Evolutionary conservation across 2,113 vertebrate genomes (phyloP), one percentile per base, ranked within the genome.

Genomic region (Oceanites oceanicus): DNA sequence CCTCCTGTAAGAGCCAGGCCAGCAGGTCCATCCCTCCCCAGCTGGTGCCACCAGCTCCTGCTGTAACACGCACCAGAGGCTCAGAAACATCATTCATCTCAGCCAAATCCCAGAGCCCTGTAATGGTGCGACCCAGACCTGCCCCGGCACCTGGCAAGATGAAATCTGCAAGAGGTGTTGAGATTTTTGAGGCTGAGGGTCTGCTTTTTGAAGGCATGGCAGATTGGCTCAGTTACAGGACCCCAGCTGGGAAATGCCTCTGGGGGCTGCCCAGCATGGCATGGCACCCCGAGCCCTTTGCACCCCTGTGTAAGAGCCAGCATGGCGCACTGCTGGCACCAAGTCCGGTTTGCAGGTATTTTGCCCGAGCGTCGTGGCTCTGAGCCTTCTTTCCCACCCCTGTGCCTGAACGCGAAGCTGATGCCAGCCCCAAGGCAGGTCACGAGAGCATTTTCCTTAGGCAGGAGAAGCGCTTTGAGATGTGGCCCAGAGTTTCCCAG

Each of bases 301-400:
- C 30, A 63, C 7, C 38, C 18, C 32, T 62, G 11, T 0, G 0
- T 36, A 58, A 76, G 25, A 50, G 47, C n/a, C 77, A 55, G 87
- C 59, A n/a, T 2, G 17, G 29, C 0, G 0, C 42, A 5, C 56
- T 58, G 78, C 78, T 9, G 3, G 53, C 32, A 32, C 45, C 3
- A 0, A 42, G 19, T 50, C 50, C 4, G 2, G 16, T 66, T 32
- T 55, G 71, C 34, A 45, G 49, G 13, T 61, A 26, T 59, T 91
- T 53, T 16, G 14, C 67, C 40, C 27, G 12, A 7, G 18, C 3
- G 3, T 8, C 3, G 2, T 26, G 23, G 7, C 18, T 34, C 71
- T 80, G 49, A 80, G 36, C 63, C 50, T 80, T 68, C 45, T 42
- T 79, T 58, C 55, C 59, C n/a, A 44, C 12, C 45, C n/a, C 5